Conservation (phyloP, 2,113 vertebrate genomes). For the Perognathus longimembris region DNA sequence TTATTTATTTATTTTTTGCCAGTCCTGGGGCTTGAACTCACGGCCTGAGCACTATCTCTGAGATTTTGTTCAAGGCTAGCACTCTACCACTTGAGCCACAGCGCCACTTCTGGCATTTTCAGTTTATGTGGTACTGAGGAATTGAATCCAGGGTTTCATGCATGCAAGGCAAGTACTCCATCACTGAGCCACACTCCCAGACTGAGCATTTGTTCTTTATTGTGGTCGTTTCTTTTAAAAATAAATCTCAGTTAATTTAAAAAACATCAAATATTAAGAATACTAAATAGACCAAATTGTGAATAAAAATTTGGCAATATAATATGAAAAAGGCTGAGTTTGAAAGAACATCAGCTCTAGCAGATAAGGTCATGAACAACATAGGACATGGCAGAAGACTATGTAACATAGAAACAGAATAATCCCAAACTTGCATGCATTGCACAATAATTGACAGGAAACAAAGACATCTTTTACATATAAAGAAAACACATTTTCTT, state of each 20-base stretch:
- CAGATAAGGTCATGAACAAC: neutral
- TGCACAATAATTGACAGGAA: neutral
- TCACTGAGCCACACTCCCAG: too few relatives aligned
- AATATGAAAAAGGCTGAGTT: conserved; percentile 11
- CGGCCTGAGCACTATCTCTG: too few relatives aligned
- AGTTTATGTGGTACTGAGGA: too few relatives aligned
- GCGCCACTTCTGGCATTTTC: too few relatives aligned
- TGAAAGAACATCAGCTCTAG: neutral
- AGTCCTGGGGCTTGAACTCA: too few relatives aligned
- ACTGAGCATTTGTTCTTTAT: neutral
- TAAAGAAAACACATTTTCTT: neutral
- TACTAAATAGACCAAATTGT: neutral
- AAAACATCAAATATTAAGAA: neutral
- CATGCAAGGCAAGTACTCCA: too few relatives aligned
- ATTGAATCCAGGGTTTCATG: too few relatives aligned
- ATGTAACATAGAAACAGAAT: neutral
- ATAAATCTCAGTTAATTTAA: neutral
- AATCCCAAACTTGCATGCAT: neutral
- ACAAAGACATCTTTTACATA: neutral
- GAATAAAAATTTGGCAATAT: neutral
- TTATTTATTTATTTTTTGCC: too few relatives aligned
- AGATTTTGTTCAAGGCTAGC: too few relatives aligned
- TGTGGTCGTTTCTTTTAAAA: neutral
- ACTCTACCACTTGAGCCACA: too few relatives aligned
- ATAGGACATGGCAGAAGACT: neutral